phyloP scores from a whole-genome alignment of 2,797 vertebrate species.

The Hylomyscus alleni region DNA sequence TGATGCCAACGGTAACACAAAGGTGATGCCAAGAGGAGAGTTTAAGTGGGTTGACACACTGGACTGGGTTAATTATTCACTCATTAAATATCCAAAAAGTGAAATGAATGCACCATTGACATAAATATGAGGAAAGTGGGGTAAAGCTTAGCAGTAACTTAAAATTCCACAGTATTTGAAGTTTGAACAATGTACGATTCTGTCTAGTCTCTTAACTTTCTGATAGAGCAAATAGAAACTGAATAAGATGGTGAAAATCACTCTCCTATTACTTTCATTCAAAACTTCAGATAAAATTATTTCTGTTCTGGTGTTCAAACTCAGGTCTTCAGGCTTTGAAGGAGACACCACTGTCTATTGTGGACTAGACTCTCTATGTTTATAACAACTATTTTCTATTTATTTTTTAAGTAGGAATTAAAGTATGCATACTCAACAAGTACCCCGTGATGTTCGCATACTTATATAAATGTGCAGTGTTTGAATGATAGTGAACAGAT shows the following conservation, averaged over 20 bases:
- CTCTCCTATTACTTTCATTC: too few species aligned
- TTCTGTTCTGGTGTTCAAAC: not conserved
- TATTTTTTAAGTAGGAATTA: not conserved
- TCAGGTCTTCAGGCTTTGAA: not conserved
- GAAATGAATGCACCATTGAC: not conserved
- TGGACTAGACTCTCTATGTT: not conserved
- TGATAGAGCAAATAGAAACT: not conserved
- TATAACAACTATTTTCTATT: not conserved
- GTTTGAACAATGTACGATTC: not conserved
- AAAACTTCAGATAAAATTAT: not conserved
- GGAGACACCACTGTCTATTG: not conserved
- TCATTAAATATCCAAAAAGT: not conserved
- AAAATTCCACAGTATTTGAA: not conserved
- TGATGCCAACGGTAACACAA: not conserved
- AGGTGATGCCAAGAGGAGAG: not conserved
- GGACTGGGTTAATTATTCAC: not conserved
- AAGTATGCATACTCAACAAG: not conserved
- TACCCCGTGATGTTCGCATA: not conserved
- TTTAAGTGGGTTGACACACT: not conserved
- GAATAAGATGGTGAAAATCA: not conserved
- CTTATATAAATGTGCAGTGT: not conserved
- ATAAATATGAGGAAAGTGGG: not conserved
- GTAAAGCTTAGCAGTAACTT: not conserved
- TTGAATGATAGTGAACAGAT: not conserved
- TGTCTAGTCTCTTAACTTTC: not conserved